Conservation (phyloP, 2,888 invertebrate species). For the Leucophenga maculata region DNA sequence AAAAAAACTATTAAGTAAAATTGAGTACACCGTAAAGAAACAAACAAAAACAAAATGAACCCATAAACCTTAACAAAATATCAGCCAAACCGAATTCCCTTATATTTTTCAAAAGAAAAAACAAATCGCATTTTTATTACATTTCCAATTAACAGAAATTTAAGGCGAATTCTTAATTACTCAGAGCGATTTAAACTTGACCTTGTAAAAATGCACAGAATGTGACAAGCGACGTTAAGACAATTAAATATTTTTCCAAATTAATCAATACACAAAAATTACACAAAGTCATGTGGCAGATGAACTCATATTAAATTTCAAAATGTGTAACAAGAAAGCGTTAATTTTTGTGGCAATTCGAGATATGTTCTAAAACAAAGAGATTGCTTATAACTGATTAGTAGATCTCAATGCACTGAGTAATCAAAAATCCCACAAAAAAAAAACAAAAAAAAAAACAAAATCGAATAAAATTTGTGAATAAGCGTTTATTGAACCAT, state of each 20-base stretch:
- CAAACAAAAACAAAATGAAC: no score
- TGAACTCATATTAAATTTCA: neutral
- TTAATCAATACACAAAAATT: conserved; percentile 8
- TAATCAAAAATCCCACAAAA: neutral
- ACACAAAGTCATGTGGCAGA: no score
- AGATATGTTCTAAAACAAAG: neutral
- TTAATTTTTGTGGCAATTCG: neutral
- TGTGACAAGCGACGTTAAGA: neutral
- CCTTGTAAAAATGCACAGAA: neutral
- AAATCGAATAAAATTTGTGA: neutral
- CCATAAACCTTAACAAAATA: no score
- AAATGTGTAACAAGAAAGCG: neutral
- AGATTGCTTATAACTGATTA: neutral
- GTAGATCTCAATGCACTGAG: neutral
- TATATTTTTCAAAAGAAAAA: neutral
- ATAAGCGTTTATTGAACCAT: conserved; percentile 11
- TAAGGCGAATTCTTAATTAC: conserved; percentile 8
- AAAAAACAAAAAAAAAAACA: neutral
- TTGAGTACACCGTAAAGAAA: no score
- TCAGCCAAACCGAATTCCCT: no score
- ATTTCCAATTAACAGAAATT: conserved; percentile 9
- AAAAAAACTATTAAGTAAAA: no score
- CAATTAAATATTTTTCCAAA: conserved; percentile 14
- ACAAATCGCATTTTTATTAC: neutral
- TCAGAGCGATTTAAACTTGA: neutral